Base-by-base conservation (phyloP, 2,888 invertebrate genomes). In the Acanthococcus lagerstroemiae region DNA sequence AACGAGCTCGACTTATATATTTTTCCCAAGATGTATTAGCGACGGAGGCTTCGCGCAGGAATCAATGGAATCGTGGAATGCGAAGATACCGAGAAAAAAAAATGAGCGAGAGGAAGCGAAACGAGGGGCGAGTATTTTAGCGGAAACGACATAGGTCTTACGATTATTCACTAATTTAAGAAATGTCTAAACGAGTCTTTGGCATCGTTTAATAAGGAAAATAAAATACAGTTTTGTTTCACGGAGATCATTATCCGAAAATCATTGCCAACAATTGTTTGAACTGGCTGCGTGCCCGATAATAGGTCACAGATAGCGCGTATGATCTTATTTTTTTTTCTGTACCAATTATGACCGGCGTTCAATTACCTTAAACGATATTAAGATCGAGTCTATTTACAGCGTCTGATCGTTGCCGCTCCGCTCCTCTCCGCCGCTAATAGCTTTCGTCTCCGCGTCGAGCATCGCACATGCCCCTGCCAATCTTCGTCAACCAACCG, bases 201-300 rank as follows among this genome's bases (percentile, higher is more conserved):
- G 52, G 52, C 52, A 52, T 52, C 52, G 52, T 52, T 52, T 9
- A 52, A 52, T 52, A 52, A 52, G 52, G 52, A 52, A 52, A 52
- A 52, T 52, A 52, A 19, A 52, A 52, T 22, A 52, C 52, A 52
- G 52, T 52, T 52, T 19, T 9, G 52, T 52, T 52, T 52, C 21
- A 24, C 17, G 19, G 46, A 19, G 21, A 52, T 52, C 52, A 52
- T 52, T 52, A 52, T 52, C 52, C 52, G 52, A 52, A 52, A 52
- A 52, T 52, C 57, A 57, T 57, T 57, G 57, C 37, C 57, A 57
- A 44, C 57, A 57, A 57, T 57, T 57, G 57, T 57, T 57, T 57
- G 27, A 44, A 52, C 52, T 57, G 57, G 57, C 57, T 3, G 17
- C 19, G 7, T 57, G 57, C 57, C 57, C 26, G 55, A n/a, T 45